Percentiles rank a stretch among this genome's conserved stretches.
phyloP scores from a whole-genome alignment of 1,140 invertebrate species.

The Diachasma alloeum region DNA sequence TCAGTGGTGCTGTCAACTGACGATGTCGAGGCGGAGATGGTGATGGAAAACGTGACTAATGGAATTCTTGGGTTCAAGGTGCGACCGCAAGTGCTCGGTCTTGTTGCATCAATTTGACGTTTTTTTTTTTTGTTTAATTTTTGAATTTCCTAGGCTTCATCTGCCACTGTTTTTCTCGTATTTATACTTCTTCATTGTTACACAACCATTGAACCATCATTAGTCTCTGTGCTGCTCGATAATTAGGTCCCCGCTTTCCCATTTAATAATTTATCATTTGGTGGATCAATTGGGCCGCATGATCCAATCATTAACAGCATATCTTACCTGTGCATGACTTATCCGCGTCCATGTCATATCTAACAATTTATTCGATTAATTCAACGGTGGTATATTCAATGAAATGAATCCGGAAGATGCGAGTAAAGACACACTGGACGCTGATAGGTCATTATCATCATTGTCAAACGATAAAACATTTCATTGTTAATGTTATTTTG shows the following conservation, averaged over 20 bases:
- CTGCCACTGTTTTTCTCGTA: not conserved
- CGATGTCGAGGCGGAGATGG: constrained; percentile 45
- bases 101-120: constrained; percentile 36
- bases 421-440: constrained; percentile 26
- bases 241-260: not conserved
- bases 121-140: constrained; percentile 14
- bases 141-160: not conserved
- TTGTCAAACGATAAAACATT: constrained; percentile 5
- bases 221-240: not conserved
- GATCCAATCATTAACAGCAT: not conserved
- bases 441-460: constrained; percentile 22
- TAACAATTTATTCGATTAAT: not conserved
- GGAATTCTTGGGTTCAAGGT: constrained; percentile 56
- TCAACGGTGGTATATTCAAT: not conserved
- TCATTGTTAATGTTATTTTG: constrained; percentile 16
- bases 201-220: not conserved
- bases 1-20: constrained; percentile 44
- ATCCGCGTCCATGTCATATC: constrained; percentile 22
- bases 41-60: constrained; percentile 43
- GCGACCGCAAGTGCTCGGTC: constrained; percentile 51
- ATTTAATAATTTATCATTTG: not conserved
- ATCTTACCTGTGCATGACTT: not conserved
- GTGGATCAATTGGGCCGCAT: not conserved
- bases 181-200: not conserved
- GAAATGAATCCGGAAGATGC: constrained; percentile 23